Conservation (phyloP, 2,888 invertebrate genomes). For the Beris morrisii region DNA sequence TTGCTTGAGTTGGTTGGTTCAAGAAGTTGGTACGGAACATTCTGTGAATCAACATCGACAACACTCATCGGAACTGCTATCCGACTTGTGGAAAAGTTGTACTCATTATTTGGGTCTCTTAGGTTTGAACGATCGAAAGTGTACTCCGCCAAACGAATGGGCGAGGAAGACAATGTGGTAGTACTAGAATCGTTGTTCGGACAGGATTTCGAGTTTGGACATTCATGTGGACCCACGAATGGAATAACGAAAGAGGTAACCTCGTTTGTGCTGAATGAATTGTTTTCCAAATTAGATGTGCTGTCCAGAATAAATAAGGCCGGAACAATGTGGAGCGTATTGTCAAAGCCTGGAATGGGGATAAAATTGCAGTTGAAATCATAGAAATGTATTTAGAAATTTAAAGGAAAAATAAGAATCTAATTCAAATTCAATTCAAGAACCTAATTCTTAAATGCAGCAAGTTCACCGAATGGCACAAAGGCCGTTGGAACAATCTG, state of each 20-base stretch:
- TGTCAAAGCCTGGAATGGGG: constrained; percentile 52
- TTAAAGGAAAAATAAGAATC: constrained; percentile 4
- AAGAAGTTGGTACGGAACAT: constrained; percentile 38
- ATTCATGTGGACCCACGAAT: constrained; percentile 56
- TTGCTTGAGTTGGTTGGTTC: constrained; percentile 50
- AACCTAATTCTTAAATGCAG: too few relatives aligned
- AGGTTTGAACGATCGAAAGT: constrained; percentile 19
- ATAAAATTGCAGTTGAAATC: not conserved
- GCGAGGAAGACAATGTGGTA: constrained; percentile 24
- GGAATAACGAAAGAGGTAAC: constrained; percentile 56
- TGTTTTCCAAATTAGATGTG: constrained; percentile 43
- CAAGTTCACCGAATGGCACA: too few relatives aligned
- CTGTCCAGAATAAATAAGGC: constrained; percentile 49
- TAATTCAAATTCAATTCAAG: not conserved
- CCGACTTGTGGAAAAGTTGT: constrained; percentile 35
- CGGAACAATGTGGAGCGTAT: constrained; percentile 55
- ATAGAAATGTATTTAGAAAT: too few relatives aligned
- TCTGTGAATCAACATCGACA: constrained; percentile 33
- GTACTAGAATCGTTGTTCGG: constrained; percentile 48
- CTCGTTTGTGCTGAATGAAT: constrained; percentile 49
- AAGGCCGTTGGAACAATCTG: too few relatives aligned
- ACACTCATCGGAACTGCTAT: constrained; percentile 32
- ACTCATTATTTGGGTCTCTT: constrained; percentile 1
- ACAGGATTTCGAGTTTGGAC: constrained; percentile 55
- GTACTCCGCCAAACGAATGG: constrained; percentile 25